Conservation (phyloP, 2,888 invertebrate species). For the Candidula unifasciata region DNA sequence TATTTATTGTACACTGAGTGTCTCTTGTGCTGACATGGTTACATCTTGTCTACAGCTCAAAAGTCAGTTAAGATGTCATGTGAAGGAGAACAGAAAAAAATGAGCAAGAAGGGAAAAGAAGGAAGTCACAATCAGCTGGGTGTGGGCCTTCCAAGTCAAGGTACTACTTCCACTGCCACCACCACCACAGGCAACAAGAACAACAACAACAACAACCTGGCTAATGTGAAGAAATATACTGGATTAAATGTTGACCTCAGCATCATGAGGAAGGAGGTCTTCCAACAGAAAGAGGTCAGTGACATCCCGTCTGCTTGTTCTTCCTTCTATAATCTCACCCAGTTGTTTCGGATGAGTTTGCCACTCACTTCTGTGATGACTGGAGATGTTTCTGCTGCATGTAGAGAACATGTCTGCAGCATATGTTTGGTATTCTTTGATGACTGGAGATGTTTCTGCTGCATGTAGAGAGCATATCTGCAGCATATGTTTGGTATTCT, state of each 20-base stretch:
- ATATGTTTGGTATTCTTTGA: no score
- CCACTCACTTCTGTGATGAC: no score
- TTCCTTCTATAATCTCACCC: not conserved
- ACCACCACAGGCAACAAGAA: not conserved
- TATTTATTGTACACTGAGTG: no score
- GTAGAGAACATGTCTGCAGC: no score
- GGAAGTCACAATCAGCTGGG: slow-evolving; percentile 6
- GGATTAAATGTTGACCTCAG: slow-evolving; percentile 67
- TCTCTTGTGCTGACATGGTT: not conserved
- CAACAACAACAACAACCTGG: not conserved
- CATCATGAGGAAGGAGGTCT: slow-evolving; percentile 68
- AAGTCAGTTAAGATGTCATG: slow-evolving; percentile 59
- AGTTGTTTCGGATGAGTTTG: not conserved
- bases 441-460: no score
- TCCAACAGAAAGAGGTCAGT: slow-evolving; percentile 56
- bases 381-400: no score
- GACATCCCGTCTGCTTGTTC: no score
- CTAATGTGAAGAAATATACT: slow-evolving; percentile 47
- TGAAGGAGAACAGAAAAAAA: slow-evolving; percentile 57
- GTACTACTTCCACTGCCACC: not conserved
- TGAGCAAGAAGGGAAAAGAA: slow-evolving; percentile 49
- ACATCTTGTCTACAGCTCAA: slow-evolving; percentile 47
- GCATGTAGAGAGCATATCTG: no score
- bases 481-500: no score
- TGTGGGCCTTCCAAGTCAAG: not conserved